These are phyloP conservation scores for Seriola rivoliana DNA, from an alignment of 2,113 vertebrate species.

Conservation along the genomic window DNA sequence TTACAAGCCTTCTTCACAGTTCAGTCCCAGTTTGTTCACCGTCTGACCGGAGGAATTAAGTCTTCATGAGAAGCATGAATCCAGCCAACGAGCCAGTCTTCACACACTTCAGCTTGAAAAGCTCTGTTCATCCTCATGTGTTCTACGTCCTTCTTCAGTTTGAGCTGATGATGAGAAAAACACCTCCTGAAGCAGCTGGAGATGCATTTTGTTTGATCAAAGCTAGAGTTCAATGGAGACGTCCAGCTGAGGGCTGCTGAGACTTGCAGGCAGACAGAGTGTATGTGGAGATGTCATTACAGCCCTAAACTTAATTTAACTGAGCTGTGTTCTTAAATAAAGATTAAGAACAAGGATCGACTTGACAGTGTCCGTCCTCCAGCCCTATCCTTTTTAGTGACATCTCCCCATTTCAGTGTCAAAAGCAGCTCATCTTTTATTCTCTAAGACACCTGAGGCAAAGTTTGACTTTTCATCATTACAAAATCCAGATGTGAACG, in stretches of 20 bases:
- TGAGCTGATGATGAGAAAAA: conserved; percentile 65
- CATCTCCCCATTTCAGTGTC: conserved; percentile 56
- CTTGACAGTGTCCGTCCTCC: conserved; percentile 31
- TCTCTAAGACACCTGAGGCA: conserved; percentile 60
- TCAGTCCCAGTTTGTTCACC: conserved; percentile 4
- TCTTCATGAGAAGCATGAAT: conserved; percentile 42
- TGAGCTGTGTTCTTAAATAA: conserved; percentile 21
- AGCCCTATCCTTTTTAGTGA: conserved; percentile 27
- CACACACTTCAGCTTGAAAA: conserved; percentile 52
- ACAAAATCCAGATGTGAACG: conserved; percentile 76
- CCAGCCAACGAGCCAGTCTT: conserved; percentile 15
- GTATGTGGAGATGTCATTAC: conserved; percentile 40
- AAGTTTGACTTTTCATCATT: conserved; percentile 56
- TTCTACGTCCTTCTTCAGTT: conserved; percentile 52
- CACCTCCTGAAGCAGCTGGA: conserved; percentile 65
- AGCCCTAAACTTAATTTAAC: conserved; percentile 34
- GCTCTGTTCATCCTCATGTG: conserved; percentile 49
- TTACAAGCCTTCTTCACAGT: conserved; percentile 4
- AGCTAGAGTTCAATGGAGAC: conserved; percentile 54
- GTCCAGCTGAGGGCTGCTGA: conserved; percentile 52
- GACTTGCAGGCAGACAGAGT: conserved; percentile 28
- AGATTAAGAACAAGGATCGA: conserved; percentile 43
- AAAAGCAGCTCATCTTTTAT: conserved; percentile 69
- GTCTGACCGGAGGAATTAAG: conserved; percentile 49
- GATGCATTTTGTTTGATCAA: conserved; percentile 62